Base-by-base conservation (phyloP, 2,113 vertebrate genomes). In the Ibidorhyncha struthersii region DNA sequence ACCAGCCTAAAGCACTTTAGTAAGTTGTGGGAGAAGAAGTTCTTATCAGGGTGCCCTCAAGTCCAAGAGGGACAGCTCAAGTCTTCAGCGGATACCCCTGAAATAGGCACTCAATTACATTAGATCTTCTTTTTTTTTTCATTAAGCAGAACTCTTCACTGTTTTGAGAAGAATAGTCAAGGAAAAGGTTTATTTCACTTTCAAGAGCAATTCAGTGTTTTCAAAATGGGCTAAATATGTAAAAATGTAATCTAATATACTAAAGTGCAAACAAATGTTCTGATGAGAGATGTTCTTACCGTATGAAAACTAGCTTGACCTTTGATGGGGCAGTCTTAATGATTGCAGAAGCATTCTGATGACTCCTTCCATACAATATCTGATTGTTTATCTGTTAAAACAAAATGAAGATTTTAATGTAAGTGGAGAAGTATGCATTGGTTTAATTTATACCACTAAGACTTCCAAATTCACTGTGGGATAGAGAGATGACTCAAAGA, bases 331-430 rank as follows among this genome's bases (percentile, higher is more conserved):
- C 98, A 18, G 98, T 99, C 98, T 99, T 99, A 86, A 99, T 99
- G 97, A 99, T 98, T 93, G 99, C 99, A 16, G 99, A 99, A 36
- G 99, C 99, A 49, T 99, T 99, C 97, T 99, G 99, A 92, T 99
- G 99, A 94, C 99, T 99, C 97, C 99, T 99, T 93, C 99, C 99
- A 93, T 99, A 99, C 52, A 99, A 76, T 40, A 99, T 97, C 97
- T 99, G 99, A 96, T 98, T 99, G 97, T 99, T 99, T 95, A 99
- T 99, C 99, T 99, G 98, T 96, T 82, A 45, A 70, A 67, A 96
- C 30, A 90, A 96, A 94, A 73, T 0, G 11, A 78, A 61, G 1
- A 84, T 76, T 95, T 85, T 50, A 16, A 9, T 12, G 19, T 72
- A 73, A 94, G 69, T 59, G 58, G 16, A 84, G 20, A 73, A 89